Evolutionary conservation across 30 jellyfish, hydroid and myxozoan genomes (phyloP), one percentile per base, ranked within the genome.

Genomic region (Turritopsis dohrnii): DNA sequence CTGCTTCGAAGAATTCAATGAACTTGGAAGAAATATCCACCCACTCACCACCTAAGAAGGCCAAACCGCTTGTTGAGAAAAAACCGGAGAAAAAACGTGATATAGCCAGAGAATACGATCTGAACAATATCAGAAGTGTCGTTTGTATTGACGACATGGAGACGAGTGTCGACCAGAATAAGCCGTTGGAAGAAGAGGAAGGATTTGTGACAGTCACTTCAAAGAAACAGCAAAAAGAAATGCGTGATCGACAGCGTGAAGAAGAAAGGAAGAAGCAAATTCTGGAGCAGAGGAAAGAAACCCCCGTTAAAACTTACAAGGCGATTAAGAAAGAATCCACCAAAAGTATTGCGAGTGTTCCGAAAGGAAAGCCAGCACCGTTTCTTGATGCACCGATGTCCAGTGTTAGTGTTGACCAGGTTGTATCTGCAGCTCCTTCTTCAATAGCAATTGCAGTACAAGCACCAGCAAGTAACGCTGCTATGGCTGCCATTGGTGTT

Each of bases 401-500:
- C 20, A 29, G 52, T 29, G 66, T 29, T n/a, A 23, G 30, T 18
- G 30, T 30, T 26, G 85, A 77, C 19, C 85, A 77, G 28, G 0
- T 60, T 5, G 26, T 30, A 28, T 77, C 85, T 28, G 0, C 77
- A 16, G 22, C 85, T 0, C 85, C 66, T 22, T 19, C 53, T 77
- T 20, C 71, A 17, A 75, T 28, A 26, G 9, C 18, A 29, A 28
- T 29, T 76, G 16, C 89, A 0, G 41, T 89, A 7, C 86, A 77
- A 0, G 52, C 95, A 71, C 95, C 87, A 29, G 72, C 93, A 1
- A 93, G 98, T 82, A 93, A 93, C 65, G 97, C 97, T 7, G 97
- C 97, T 5, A 88, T 93, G 96, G 96, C 96, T 16, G 98, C 96
- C 54, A 95, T 93, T n/a, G 98, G 98, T 17, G 98, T 86, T 20